These are phyloP conservation scores for Anas bahamensis DNA, from an alignment of 2,797 vertebrate species.

Conservation along the genomic window DNA sequence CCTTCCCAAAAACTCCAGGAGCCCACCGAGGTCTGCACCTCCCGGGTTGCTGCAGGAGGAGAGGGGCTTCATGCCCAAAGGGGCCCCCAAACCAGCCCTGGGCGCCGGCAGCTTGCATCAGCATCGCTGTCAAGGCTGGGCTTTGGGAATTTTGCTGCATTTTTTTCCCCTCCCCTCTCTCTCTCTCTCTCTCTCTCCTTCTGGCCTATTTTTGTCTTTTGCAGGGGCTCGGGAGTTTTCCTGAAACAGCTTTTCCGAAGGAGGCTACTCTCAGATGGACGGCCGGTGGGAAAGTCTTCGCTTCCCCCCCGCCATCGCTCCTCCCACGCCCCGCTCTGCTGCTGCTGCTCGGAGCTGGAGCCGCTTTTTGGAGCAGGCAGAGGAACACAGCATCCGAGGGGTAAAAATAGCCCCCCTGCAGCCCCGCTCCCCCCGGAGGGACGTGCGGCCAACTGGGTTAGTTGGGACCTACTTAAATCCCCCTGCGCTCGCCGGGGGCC, in stretches of 20 bases:
- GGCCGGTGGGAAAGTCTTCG: conserved; percentile 72
- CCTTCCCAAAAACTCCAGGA: background rate
- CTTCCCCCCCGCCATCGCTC: conserved; percentile 65
- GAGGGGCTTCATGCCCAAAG: background rate
- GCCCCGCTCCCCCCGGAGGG: conserved; percentile 3
- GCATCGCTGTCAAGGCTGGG: background rate
- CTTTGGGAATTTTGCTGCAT: conserved; percentile 16
- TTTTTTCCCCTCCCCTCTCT: background rate
- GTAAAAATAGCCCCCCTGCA: conserved; percentile 63
- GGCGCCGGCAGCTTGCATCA: background rate
- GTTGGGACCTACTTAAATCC: background rate
- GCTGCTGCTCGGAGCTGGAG: conserved; percentile 52
- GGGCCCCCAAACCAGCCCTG: background rate
- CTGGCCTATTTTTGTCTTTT: conserved; percentile 75
- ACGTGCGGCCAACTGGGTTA: conserved; percentile 39
- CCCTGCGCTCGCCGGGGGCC: accelerated
- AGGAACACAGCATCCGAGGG: background rate
- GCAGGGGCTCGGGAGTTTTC: conserved; percentile 70
- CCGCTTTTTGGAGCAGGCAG: conserved; percentile 63
- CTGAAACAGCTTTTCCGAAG: conserved; percentile 79
- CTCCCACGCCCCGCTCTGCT: conserved; percentile 56
- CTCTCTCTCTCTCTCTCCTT: background rate
- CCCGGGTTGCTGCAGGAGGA: accelerated
- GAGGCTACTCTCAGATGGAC: conserved; percentile 76
- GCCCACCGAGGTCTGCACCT: accelerated